phyloP scores from a whole-genome alignment of 1,140 invertebrate species.

The Anagrus nilaparvatae region DNA sequence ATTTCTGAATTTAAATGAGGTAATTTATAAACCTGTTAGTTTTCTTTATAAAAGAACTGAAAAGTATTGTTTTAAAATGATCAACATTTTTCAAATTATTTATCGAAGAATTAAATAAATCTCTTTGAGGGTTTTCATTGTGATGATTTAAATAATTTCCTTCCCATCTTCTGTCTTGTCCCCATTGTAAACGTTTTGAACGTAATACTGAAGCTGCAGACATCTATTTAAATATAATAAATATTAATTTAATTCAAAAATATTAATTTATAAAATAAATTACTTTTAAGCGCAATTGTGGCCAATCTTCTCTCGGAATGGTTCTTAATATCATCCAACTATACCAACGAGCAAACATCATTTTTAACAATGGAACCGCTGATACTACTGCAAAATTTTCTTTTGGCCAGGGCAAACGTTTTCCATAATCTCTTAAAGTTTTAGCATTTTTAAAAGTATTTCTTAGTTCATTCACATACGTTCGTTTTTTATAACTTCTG shows the following conservation, averaged over 20 bases:
- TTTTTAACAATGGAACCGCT: constrained; percentile 49
- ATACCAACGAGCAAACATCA: constrained; percentile 70
- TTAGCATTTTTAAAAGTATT: constrained; percentile 51
- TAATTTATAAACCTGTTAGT: constrained; percentile 31
- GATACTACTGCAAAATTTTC: constrained; percentile 56
- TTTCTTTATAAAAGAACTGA: constrained; percentile 37
- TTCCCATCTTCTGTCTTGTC: constrained; percentile 74
- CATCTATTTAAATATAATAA: constrained; percentile 46
- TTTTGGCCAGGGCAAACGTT: constrained; percentile 68
- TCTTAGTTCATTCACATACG: constrained; percentile 64
- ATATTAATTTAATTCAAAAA: constrained; percentile 2
- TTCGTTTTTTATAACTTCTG: constrained; percentile 71
- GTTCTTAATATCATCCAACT: constrained; percentile 76
- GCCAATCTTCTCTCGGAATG: constrained; percentile 76
- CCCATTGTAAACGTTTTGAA: constrained; percentile 70
- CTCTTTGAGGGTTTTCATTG: constrained; percentile 65
- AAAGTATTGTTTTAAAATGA: constrained; percentile 52
- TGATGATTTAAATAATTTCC: constrained; percentile 80
- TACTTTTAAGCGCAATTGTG: constrained; percentile 68
- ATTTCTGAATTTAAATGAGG: not conserved
- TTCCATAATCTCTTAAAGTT: constrained; percentile 62
- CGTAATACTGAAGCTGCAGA: constrained; percentile 67
- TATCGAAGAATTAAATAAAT: constrained; percentile 59
- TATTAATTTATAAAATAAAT: constrained; percentile 6
- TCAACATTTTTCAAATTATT: constrained; percentile 62